A percentile compares a stretch with the other conserved stretches of the same genome.
These are phyloP conservation scores for Lepidocyrtinus sp. DNA, from an alignment of 2,888 invertebrate genomes.

Conservation along the genomic window DNA sequence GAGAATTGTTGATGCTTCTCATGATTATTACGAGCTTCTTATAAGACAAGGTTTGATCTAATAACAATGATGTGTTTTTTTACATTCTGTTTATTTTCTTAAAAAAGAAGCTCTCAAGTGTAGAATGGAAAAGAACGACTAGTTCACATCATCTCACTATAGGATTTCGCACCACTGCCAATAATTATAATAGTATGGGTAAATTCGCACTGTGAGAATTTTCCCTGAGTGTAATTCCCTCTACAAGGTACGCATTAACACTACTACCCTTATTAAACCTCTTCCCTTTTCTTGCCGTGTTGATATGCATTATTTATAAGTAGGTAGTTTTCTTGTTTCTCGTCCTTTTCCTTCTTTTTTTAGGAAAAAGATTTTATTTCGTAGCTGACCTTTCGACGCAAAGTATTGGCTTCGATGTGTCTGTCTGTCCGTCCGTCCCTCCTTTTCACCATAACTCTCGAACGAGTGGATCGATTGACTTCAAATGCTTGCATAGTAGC, in stretches of 20 bases:
- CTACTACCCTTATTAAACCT: background rate
- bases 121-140: background rate
- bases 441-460: too few relatives aligned
- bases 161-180: background rate
- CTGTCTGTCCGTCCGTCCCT: too few relatives aligned
- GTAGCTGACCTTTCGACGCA: too few relatives aligned
- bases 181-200: constrained; percentile 37
- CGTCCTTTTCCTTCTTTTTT: background rate
- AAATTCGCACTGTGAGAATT: constrained; percentile 58
- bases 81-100: background rate
- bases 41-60: constrained; percentile 51
- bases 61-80: constrained; percentile 54
- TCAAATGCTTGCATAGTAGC: too few relatives aligned
- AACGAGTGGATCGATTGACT: too few relatives aligned
- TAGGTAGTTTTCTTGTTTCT: background rate
- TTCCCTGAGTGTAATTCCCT: constrained; percentile 9
- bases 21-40: constrained; percentile 15
- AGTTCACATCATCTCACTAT: background rate
- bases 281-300: background rate
- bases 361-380: background rate
- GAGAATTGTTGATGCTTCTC: constrained; percentile 29
- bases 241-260: background rate
- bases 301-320: background rate
- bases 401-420: too few relatives aligned
- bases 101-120: background rate